Conservation (phyloP, 2,113 vertebrate species). For the Cathartes aura region DNA sequence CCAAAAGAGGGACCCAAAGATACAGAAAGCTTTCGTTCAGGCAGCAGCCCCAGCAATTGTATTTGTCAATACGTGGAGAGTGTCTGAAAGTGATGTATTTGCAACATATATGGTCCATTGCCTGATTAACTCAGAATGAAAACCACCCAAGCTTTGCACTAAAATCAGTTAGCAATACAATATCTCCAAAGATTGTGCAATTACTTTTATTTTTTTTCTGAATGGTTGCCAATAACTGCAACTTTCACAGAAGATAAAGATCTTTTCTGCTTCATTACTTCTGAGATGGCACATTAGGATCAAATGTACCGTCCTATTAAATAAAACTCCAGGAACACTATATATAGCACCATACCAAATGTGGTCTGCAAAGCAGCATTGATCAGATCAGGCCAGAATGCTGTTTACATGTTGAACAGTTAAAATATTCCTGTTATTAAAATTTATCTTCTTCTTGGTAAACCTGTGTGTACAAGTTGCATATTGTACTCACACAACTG, state of each 20-base stretch:
- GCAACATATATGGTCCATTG: conserved; percentile 61
- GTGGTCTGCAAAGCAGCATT: conserved; percentile 51
- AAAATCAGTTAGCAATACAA: conserved; percentile 73
- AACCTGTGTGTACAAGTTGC: not conserved
- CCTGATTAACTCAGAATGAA: conserved; percentile 75
- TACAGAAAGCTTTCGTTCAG: not conserved
- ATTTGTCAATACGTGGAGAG: conserved; percentile 63
- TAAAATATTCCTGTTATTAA: conserved; percentile 60
- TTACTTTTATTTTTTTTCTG: conserved; percentile 72
- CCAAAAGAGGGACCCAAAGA: not conserved
- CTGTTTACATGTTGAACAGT: conserved; percentile 57
- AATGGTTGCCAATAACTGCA: conserved; percentile 76
- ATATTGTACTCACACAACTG: not conserved
- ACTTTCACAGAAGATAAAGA: conserved; percentile 78
- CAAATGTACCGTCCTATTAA: conserved; percentile 77
- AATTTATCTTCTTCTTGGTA: conserved; percentile 39
- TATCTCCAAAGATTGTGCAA: conserved; percentile 72
- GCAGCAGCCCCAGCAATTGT: conserved; percentile 40
- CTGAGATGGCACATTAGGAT: conserved; percentile 76
- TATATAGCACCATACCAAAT: conserved; percentile 72
- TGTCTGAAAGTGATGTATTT: conserved; percentile 62
- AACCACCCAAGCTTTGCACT: conserved; percentile 64
- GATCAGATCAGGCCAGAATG: conserved; percentile 65
- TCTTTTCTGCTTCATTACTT: conserved; percentile 79
- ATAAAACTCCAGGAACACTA: conserved; percentile 72